These are phyloP conservation scores for Drosophila mettleri DNA, from an alignment of 2,888 invertebrate species.

Conservation along the genomic window DNA sequence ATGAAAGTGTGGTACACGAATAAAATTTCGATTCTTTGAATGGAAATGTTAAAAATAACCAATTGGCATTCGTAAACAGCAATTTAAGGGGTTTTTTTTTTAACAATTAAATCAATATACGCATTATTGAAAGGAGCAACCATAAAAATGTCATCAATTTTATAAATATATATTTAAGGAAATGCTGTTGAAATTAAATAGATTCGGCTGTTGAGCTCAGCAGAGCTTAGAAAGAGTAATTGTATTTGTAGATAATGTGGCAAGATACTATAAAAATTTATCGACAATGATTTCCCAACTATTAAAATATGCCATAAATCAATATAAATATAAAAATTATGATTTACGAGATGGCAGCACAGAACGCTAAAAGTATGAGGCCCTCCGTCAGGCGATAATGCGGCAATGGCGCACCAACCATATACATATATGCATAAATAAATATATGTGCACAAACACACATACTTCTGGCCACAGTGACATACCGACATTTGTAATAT, in stretches of 20 bases:
- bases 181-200: background rate
- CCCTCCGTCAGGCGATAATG: slow-evolving; percentile 23
- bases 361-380: background rate
- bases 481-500: slow-evolving; percentile 28
- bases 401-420: slow-evolving; percentile 7
- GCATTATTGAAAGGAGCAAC: too few relatives aligned
- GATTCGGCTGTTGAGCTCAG: background rate
- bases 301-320: slow-evolving; percentile 64
- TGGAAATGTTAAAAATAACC: background rate
- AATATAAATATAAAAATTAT: slow-evolving; percentile 42
- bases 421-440: background rate
- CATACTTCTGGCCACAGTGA: background rate
- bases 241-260: slow-evolving; percentile 45
- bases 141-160: too few relatives aligned
- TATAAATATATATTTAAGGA: too few relatives aligned
- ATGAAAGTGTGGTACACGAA: background rate
- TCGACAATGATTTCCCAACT: slow-evolving; percentile 61
- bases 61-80: background rate
- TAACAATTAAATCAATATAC: too few relatives aligned
- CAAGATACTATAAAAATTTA: slow-evolving; percentile 46
- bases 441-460: slow-evolving; percentile 5
- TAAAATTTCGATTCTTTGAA: background rate
- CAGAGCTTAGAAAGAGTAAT: slow-evolving; percentile 13
- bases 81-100: too few relatives aligned
- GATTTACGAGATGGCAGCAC: slow-evolving; percentile 55